Percentiles rank a stretch among this genome's conserved stretches.
These are phyloP conservation scores for Clarias magur DNA, from an alignment of 2,113 vertebrate genomes.

Conservation along the genomic window DNA sequence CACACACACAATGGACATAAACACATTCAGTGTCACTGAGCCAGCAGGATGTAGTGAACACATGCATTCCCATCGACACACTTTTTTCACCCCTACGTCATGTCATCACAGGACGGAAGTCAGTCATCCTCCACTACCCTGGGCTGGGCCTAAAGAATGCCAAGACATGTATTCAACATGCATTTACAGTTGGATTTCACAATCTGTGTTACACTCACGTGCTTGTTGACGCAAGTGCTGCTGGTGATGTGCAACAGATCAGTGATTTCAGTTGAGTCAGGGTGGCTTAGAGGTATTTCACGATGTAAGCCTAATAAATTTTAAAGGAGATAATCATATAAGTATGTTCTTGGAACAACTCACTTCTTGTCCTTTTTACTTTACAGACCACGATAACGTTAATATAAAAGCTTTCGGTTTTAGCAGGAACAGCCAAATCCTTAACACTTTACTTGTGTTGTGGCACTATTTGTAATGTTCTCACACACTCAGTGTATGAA, in stretches of 20 bases:
- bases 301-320: not conserved
- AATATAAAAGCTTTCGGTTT: not conserved
- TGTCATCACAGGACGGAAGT: constrained; percentile 49
- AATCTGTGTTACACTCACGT: constrained; percentile 38
- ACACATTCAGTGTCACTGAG: constrained; percentile 38
- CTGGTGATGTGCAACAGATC: constrained; percentile 35
- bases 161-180: constrained; percentile 47
- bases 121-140: constrained; percentile 31
- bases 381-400: not conserved
- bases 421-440: not conserved
- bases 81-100: not conserved
- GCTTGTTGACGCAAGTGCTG: constrained; percentile 40
- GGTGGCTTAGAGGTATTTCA: constrained; percentile 18
- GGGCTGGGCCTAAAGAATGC: constrained; percentile 53
- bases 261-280: constrained; percentile 31
- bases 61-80: constrained; percentile 23
- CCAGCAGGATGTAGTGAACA: constrained; percentile 36
- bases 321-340: not conserved
- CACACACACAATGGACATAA: constrained; percentile 11
- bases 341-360: not conserved
- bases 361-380: not conserved
- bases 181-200: constrained; percentile 56
- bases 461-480: not conserved
- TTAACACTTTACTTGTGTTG: not conserved
- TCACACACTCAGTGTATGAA: not conserved